phyloP scores from a whole-genome alignment of 2,113 vertebrate genomes.

The Campylomormyrus numenius region DNA sequence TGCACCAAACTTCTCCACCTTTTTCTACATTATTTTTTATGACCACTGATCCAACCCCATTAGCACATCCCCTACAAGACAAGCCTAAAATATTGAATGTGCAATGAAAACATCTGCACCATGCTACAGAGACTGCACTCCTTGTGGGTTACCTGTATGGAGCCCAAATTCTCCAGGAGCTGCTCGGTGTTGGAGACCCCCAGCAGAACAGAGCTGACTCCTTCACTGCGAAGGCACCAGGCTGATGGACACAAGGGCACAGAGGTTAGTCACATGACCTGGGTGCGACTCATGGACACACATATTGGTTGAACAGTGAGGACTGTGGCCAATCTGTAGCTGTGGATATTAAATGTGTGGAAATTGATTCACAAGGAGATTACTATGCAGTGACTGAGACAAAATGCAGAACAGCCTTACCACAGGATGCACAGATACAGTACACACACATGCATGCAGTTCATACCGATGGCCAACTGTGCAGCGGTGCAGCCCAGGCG shows the following conservation, averaged over 20 bases:
- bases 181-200: constrained; percentile 78
- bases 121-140: neutral
- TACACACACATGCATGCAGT: neutral
- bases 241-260: constrained; percentile 49
- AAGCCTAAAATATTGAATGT: neutral
- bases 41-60: neutral
- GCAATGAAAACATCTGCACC: neutral
- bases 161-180: constrained; percentile 79
- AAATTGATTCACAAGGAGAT: neutral
- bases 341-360: neutral
- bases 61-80: neutral
- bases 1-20: neutral
- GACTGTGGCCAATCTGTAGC: neutral
- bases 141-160: constrained; percentile 65
- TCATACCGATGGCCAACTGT: constrained; percentile 84
- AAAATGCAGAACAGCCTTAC: neutral
- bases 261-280: neutral
- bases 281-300: neutral
- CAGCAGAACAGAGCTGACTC: constrained; percentile 81
- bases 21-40: neutral
- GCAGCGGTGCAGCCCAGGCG: constrained; percentile 89
- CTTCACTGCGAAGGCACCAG: constrained; percentile 83
- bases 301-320: neutral
- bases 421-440: neutral
- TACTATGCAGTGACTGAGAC: neutral